phyloP scores from a whole-genome alignment of 2,797 vertebrate species.

The Acanthis flammea region DNA sequence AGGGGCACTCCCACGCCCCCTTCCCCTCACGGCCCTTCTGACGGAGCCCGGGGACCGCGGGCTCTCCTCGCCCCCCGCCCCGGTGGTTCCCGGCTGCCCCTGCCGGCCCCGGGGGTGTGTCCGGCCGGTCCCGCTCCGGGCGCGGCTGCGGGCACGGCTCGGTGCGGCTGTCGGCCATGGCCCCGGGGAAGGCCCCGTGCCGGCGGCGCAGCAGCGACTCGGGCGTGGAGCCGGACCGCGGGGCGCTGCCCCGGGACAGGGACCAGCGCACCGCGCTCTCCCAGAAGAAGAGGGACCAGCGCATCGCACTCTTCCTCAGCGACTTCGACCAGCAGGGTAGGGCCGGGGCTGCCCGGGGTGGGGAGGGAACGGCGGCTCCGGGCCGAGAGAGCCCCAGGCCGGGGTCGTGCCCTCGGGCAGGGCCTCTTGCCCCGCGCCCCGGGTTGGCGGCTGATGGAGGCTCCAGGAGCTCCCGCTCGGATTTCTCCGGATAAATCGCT shows the following conservation, averaged over 20 bases:
- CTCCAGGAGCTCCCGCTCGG: fast-evolving
- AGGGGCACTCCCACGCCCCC: too few relatives aligned
- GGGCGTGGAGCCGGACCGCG: slow-evolving; percentile 34
- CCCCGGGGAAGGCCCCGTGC: neutral
- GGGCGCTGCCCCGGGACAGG: neutral
- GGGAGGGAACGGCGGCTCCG: neutral
- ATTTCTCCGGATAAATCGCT: neutral
- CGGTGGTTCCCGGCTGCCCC: neutral
- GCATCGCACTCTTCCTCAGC: slow-evolving; percentile 43
- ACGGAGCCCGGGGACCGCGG: fast-evolving
- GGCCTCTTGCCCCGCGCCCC: neutral
- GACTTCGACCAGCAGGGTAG: slow-evolving; percentile 54
- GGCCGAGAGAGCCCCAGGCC: neutral
- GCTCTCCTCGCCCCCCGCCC: fast-evolving
- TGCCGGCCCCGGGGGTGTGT: neutral
- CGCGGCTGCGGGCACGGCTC: neutral
- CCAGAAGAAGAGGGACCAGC: neutral
- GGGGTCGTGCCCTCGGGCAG: neutral
- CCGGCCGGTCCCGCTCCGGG: neutral
- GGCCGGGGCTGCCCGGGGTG: neutral
- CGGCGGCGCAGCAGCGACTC: slow-evolving; percentile 37
- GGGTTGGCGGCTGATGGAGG: fast-evolving
- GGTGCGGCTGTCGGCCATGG: neutral
- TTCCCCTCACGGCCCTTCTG: neutral
- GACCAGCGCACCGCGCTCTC: neutral